Evolutionary conservation across 2,797 vertebrate species (phyloP).

Genomic region (Margarornis squamiger): DNA sequence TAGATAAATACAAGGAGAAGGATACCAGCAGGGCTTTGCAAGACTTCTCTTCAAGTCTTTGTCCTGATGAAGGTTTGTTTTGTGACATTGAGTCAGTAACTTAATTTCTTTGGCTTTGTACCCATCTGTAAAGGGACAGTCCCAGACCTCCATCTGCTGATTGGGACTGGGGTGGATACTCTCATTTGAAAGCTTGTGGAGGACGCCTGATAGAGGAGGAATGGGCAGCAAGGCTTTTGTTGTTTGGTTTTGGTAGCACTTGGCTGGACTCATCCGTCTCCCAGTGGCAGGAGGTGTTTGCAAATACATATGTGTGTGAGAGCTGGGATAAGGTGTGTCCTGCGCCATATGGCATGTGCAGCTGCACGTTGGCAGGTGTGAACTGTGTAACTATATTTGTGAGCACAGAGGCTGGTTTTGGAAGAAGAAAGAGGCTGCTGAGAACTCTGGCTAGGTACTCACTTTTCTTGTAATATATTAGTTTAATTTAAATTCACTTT

Average conservation of each 20-base stretch:
- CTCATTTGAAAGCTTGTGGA: not conserved
- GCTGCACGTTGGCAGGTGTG: conserved; percentile 27
- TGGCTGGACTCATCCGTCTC: not conserved
- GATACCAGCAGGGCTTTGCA: not conserved
- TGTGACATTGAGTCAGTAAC: not conserved
- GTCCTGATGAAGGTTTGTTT: not conserved
- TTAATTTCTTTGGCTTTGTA: not conserved
- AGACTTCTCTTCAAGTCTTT: not conserved
- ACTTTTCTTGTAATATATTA: conserved; percentile 69
- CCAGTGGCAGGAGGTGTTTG: conserved; percentile 50
- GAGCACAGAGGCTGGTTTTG: not conserved
- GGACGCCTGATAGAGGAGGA: not conserved
- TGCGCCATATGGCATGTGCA: not conserved
- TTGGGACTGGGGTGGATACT: rapidly evolving
- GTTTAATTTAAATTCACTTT: conserved; percentile 80
- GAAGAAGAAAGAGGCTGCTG: conserved; percentile 8
- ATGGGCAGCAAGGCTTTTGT: not conserved
- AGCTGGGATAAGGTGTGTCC: not conserved
- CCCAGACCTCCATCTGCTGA: not conserved
- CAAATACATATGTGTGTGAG: not conserved
- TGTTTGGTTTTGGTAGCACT: not conserved
- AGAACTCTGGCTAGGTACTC: conserved; percentile 53
- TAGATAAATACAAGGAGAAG: not conserved
- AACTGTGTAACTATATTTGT: not conserved
- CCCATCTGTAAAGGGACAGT: not conserved